Percentiles rank a stretch among this genome's conserved stretches.
These are phyloP conservation scores for Zoanthus gigantus DNA, from an alignment of 92 coral and sea anemone species.

Conservation along the genomic window DNA sequence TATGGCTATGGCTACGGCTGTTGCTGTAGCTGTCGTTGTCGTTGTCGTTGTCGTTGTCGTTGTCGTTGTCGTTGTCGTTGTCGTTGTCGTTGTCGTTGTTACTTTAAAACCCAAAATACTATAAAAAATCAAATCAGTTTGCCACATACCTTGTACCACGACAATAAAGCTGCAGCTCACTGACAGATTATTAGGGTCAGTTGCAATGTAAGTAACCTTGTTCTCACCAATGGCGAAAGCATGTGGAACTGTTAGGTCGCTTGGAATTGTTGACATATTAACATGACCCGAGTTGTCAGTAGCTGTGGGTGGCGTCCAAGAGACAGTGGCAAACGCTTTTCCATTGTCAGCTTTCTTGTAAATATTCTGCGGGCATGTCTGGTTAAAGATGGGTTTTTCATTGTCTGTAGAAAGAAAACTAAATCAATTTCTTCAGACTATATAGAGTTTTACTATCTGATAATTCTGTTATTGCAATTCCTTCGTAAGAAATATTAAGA, in stretches of 20 bases:
- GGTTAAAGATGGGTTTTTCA: constrained; percentile 1
- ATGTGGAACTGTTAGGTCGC: not conserved
- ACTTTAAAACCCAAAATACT: no score
- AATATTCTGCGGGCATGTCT: constrained; percentile 30
- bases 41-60: no score
- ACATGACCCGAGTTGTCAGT: constrained; percentile 37
- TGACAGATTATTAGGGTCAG: not conserved
- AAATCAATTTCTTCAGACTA: not conserved
- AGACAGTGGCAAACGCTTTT: constrained; percentile 32
- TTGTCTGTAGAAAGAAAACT: not conserved
- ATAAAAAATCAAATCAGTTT: no score
- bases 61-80: no score
- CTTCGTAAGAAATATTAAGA: no score
- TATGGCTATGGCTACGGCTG: no score
- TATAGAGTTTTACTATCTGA: not conserved
- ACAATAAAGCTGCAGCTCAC: constrained; percentile 9
- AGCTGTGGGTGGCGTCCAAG: constrained; percentile 47
- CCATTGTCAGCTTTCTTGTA: constrained; percentile 20
- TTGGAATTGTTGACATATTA: not conserved
- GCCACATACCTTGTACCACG: not conserved
- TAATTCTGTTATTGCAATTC: no score
- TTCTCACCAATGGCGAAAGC: constrained; percentile 7
- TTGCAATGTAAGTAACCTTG: not conserved
- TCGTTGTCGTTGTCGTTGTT: no score
- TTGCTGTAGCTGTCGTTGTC: no score